Percentiles rank a stretch among this genome's conserved stretches.
Conservation (phyloP, 2,888 invertebrate species). For the Leptodirus hochenwartii region DNA sequence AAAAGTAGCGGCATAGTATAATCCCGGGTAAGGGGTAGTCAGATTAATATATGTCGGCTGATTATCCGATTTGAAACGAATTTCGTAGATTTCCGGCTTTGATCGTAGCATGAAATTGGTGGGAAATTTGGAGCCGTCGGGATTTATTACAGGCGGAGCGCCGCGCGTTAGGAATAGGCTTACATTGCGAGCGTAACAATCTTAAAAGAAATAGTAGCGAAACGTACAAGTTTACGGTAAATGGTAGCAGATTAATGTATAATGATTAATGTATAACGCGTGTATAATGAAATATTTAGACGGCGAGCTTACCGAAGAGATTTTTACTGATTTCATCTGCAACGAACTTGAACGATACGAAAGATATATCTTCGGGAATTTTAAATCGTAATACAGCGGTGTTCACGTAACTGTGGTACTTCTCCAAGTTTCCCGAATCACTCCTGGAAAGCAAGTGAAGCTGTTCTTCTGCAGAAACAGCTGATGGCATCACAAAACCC, state of each 20-base stretch:
- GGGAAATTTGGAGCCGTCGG: constrained; percentile 63
- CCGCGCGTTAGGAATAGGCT: constrained; percentile 59
- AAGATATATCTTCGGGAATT: constrained; percentile 21
- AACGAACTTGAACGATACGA: constrained; percentile 22
- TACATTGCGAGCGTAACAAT: constrained; percentile 31
- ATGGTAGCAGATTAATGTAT: no score
- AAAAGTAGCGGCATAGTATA: constrained; percentile 66
- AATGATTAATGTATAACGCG: no score
- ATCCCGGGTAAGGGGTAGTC: constrained; percentile 49
- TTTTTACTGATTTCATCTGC: constrained; percentile 21
- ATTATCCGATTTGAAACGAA: constrained; percentile 43
- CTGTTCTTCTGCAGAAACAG: no score
- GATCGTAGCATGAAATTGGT: constrained; percentile 20
- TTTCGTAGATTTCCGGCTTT: constrained; percentile 31
- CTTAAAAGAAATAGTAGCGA: constrained; percentile 14
- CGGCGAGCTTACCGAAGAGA: constrained; percentile 1
- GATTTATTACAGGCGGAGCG: constrained; percentile 66
- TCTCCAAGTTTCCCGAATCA: constrained; percentile 16
- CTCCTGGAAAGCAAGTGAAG: constrained; percentile 9
- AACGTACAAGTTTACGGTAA: no score
- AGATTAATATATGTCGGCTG: constrained; percentile 38
- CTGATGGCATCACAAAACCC: no score
- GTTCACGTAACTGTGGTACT: constrained; percentile 21
- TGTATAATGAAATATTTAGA: neutral
- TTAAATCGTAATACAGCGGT: constrained; percentile 22